phyloP scores from a whole-genome alignment of 2,888 invertebrate species.

The Geotrupes spiniger region DNA sequence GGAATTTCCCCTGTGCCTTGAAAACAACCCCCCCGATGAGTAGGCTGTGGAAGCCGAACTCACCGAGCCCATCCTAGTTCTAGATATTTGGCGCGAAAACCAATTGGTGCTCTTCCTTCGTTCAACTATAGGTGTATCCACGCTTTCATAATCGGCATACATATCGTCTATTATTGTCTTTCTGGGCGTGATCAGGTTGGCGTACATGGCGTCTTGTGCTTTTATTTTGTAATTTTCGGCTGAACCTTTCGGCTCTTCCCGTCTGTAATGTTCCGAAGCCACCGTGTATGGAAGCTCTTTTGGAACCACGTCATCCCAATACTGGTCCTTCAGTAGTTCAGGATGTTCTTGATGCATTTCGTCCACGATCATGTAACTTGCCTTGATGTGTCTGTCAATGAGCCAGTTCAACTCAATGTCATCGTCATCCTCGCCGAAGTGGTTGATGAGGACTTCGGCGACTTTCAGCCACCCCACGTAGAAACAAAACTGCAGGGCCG shows the following conservation, averaged over 20 bases:
- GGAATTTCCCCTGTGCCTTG: conserved; percentile 75
- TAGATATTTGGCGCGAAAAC: conserved; percentile 81
- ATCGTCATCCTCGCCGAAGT: conserved; percentile 93
- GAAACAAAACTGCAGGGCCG: conserved; percentile 89
- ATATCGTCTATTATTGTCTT: conserved; percentile 74
- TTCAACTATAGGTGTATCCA: conserved; percentile 84
- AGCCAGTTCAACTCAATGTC: conserved; percentile 93
- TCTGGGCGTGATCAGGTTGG: conserved; percentile 68
- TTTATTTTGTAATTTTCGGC: conserved; percentile 84
- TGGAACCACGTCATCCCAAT: conserved; percentile 91
- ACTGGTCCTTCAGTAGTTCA: conserved; percentile 86
- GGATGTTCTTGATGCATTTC: conserved; percentile 96
- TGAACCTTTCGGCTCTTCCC: conserved; percentile 82
- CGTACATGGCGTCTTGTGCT: conserved; percentile 79
- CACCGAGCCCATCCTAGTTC: conserved; percentile 82
- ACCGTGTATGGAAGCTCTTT: conserved; percentile 87
- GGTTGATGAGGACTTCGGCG: conserved; percentile 91
- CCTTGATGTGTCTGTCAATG: conserved; percentile 92
- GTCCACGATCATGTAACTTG: conserved; percentile 92
- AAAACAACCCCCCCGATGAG: conserved; percentile 75
- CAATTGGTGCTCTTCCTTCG: conserved; percentile 72
- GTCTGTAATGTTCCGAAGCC: conserved; percentile 81
- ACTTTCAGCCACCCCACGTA: conserved; percentile 95
- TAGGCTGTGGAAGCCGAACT: conserved; percentile 84
- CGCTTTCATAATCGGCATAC: conserved; percentile 89